Evolutionary conservation across 2,113 vertebrate species (phyloP), one percentile per base, ranked within the genome.

Genomic region (Pitta sordida): DNA sequence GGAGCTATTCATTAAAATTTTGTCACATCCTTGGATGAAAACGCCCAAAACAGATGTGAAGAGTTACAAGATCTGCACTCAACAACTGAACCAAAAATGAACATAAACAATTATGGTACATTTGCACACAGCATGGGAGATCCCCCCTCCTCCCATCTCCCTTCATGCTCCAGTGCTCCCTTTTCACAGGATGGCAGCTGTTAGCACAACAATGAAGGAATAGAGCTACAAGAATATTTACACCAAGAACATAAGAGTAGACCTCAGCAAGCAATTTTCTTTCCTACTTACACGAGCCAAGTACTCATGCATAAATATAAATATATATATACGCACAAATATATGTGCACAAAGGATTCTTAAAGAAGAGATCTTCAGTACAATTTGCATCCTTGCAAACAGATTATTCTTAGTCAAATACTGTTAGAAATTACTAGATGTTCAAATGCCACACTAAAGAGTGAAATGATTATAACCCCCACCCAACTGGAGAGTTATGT

Each of bases 21-120:
- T 95, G 96, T 90, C 93, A 96, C 82, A 90, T 92, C 51, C 82
- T 92, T 96, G 91, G 93, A 94, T 24, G 75, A 91, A 95, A 96
- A 91, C 60, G 64, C 70, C 88, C 56, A 52, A 64, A 91, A 32
- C 83, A 88, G 88, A 93, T 55, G 71, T 30, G 46, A 87, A 79
- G 78, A 93, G 37, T 76, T 94, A 85, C 62, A 85, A 87, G 82
- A 91, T 53, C 62, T 65, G 71, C 3, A 9, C 71, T 93, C 79
- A n/a, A 43, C 79, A 93, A 83, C 43, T 3, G 0, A 83, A 90
- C 41, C 46, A 83, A 85, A 95, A 87, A 69, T 1, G 32, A 88
- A 85, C 10, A 9, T 73, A 90, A 94, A 90, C 64, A 70, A 88
- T 93, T 58, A 77, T 3, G 51, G 63, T 88, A 80, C 71, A 80